Evolutionary conservation across 2,888 invertebrate species (phyloP), one percentile per base, ranked within the genome.

Genomic region (Anthoptus insignis): DNA sequence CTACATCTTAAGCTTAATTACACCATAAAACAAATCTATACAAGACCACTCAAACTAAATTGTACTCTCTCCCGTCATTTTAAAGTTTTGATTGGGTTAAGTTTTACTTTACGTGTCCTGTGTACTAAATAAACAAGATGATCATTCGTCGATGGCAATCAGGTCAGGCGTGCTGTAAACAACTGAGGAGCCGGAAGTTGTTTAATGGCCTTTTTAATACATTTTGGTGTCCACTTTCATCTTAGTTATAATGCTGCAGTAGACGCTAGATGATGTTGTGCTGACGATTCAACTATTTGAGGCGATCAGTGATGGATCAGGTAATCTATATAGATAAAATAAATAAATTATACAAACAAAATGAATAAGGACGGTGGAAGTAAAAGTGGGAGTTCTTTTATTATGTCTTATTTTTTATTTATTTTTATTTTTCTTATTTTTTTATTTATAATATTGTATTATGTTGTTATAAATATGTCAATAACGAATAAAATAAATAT

Each of bases 1-100:
- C 69, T 73, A 60, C 71, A 66, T 74, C 76, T 78, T 70, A 73
- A 77, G 73, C 77, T 82, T 84, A 78, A 84, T 76, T 75, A 71
- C 77, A 57, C 73, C 66, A 76, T 84, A 79, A 82, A 82, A 80
- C 72, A 37, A 53, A 39, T 34, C 58, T 54, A 42, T 52, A 9
- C 24, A 11, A 21, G 21, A 3, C 22, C 3, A 13, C 16, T 24
- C 37, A 37, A 19, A 34, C 22, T 54, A 49, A 37, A 49, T 14
- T 57, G 39, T n/a, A 22, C 50, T 4, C 7, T 64, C 50, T 24
- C 14, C 14, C 11, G 13, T 13, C 3, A 47, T 13, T 2, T 14
- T 57, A 57, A 47, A 39, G 29, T 14, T 49, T 9, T 19, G 3
- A 50, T 57, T 50, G 11, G 34, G 11, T 24, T 42, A 34, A 50